These are phyloP conservation scores for Tipula lateralis DNA, from an alignment of 2,888 invertebrate species.

Conservation along the genomic window DNA sequence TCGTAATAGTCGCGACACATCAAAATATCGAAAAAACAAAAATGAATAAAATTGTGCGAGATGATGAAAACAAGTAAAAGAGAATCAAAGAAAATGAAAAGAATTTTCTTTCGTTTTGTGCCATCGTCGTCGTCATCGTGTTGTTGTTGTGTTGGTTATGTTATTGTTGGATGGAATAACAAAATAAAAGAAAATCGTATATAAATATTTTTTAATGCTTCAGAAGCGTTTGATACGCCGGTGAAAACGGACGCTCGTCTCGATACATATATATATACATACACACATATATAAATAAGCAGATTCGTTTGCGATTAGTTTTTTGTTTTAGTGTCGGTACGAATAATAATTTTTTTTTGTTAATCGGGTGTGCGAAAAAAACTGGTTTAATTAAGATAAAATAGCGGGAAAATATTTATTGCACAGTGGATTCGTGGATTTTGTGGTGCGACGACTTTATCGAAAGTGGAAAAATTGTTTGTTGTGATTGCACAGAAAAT, in stretches of 20 bases:
- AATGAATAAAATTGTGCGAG: not conserved
- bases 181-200: not conserved
- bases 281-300: too few species aligned
- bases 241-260: not conserved
- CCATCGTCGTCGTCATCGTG: too few species aligned
- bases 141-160: not conserved
- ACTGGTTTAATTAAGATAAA: not conserved
- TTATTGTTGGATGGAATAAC: not conserved
- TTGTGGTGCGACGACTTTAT: not conserved
- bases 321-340: not conserved
- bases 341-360: not conserved
- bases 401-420: not conserved
- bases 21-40: not conserved
- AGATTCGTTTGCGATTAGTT: not conserved
- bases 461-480: not conserved
- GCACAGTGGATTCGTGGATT: not conserved
- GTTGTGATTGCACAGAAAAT: too few species aligned
- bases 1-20: slow-evolving; percentile 11
- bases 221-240: slow-evolving; percentile 19
- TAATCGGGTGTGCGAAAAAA: not conserved
- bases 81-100: not conserved
- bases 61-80: not conserved
- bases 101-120: not conserved
- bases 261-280: too few species aligned
- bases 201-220: not conserved